Percentiles rank a stretch among this genome's conserved stretches.
phyloP scores from a whole-genome alignment of 1,140 invertebrate genomes.

The Callitettix versicolor region DNA sequence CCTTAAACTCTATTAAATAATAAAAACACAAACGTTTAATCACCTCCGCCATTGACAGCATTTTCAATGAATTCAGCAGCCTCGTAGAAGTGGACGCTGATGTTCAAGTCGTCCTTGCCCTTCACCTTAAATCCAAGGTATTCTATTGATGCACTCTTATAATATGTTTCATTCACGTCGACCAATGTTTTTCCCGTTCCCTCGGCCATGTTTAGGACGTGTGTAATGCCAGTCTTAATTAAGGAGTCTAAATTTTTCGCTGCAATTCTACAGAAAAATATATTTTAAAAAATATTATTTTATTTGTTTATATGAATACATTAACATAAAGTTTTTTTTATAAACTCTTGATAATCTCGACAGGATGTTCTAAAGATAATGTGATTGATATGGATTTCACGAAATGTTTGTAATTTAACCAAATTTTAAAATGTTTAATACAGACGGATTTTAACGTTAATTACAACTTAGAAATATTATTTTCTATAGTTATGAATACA shows the following conservation, averaged over 20 bases:
- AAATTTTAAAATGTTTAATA: too few species aligned
- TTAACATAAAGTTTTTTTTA: too few species aligned
- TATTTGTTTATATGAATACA: too few species aligned
- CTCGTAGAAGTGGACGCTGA: conserved; percentile 64
- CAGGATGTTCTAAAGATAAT: too few species aligned
- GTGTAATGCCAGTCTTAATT: conserved; percentile 65
- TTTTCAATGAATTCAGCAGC: conserved; percentile 72
- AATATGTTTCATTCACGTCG: conserved; percentile 63
- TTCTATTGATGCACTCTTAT: conserved; percentile 54
- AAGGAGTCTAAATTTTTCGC: conserved; percentile 68
- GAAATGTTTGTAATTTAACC: too few species aligned
- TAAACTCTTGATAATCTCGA: too few species aligned
- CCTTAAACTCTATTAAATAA: too few species aligned
- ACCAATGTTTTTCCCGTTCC: conserved; percentile 66
- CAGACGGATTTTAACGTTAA: too few species aligned
- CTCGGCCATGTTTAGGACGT: conserved; percentile 77
- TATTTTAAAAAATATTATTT: too few species aligned
- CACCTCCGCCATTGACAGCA: conserved; percentile 58
- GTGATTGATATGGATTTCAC: too few species aligned
- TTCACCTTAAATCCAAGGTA: conserved; percentile 70
- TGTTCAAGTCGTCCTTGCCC: conserved; percentile 63
- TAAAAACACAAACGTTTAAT: conserved; percentile 15
- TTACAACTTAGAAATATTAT: too few species aligned
- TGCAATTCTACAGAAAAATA: conserved; percentile 54
- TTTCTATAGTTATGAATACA: too few species aligned